Evolutionary conservation across 2,888 invertebrate genomes (phyloP), one percentile per base, ranked within the genome.

Genomic region (Folsomia manolachei): DNA sequence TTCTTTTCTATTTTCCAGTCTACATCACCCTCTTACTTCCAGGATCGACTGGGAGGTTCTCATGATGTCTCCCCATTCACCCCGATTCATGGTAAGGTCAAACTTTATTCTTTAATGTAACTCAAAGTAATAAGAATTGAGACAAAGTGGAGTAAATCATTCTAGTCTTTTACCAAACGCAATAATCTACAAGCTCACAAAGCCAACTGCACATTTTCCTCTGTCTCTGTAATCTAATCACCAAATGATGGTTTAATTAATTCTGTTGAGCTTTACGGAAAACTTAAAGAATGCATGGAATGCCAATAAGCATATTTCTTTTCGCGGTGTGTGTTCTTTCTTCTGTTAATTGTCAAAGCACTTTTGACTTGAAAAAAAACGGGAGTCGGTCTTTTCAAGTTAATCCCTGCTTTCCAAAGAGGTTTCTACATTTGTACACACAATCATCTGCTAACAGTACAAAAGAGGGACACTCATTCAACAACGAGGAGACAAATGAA

Each of bases 21-120:
- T 63, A 51, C 76, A 60, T 77, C 81, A 56, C 74, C 78, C 66
- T 69, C 75, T 23, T 80, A 79, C 65, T 79, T 81, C 72, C 81
- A 78, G 60, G 79, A 81, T 39, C 76, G 81, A 53, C 76, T 79
- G 53, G 74, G 77, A 21, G 73, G 69, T 63, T 78, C 78, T 7
- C 78, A 79, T 61, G 76, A 75, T 73, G 76, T 79, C 11, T 78
- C 79, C 51, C 78, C 78, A 14, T 80, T 80, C 75, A 80, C 75
- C 66, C 78, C 79, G 21, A 75, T 81, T 68, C 75, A 70, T 72
- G 81, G 81, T 80, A 78, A 80, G 81, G 72, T 51, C 51, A 51
- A 11, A 9, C 51, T 51, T 18, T n/a, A n/a, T n/a, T n/a, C n/a
- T n/a, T n/a, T n/a, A n/a, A n/a, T n/a, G n/a, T n/a, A n/a, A n/a